A percentile compares a stretch with the other conserved stretches of the same genome.
These are phyloP conservation scores for Drusus annulatus DNA, from an alignment of 1,140 invertebrate genomes.

Conservation along the genomic window DNA sequence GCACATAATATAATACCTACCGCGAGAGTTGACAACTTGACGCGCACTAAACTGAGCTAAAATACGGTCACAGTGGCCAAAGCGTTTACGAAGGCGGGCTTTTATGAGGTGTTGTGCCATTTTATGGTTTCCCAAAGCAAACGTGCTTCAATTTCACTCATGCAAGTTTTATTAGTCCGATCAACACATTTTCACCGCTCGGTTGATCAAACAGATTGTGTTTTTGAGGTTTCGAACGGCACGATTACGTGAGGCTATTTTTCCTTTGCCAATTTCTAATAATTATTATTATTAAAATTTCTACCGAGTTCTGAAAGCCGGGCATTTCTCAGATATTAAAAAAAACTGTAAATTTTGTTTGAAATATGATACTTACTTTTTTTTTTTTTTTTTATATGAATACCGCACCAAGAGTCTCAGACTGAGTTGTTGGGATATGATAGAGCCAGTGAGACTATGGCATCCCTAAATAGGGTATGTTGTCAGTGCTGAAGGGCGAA, in stretches of 20 bases:
- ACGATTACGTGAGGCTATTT: constrained; percentile 5
- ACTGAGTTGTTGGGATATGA: too few species aligned
- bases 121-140: constrained; percentile 26
- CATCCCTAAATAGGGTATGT: too few species aligned
- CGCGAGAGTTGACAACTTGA: background rate
- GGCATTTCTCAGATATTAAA: too few species aligned
- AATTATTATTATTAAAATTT: too few species aligned
- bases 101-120: constrained; percentile 30
- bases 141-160: constrained; percentile 32
- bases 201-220: constrained; percentile 4
- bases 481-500: too few species aligned
- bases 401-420: too few species aligned
- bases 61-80: constrained; percentile 10
- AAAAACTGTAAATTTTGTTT: too few species aligned
- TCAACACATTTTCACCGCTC: constrained; percentile 30
- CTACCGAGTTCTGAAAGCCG: too few species aligned
- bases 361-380: too few species aligned
- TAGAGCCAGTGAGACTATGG: too few species aligned
- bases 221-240: constrained; percentile 13
- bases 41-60: background rate
- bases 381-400: too few species aligned
- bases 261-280: background rate
- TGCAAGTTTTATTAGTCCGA: constrained; percentile 20
- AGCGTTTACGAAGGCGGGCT: constrained; percentile 17
- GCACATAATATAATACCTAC: too few species aligned